Conservation (phyloP, 2,113 vertebrate species). For the Anolis sagrei region DNA sequence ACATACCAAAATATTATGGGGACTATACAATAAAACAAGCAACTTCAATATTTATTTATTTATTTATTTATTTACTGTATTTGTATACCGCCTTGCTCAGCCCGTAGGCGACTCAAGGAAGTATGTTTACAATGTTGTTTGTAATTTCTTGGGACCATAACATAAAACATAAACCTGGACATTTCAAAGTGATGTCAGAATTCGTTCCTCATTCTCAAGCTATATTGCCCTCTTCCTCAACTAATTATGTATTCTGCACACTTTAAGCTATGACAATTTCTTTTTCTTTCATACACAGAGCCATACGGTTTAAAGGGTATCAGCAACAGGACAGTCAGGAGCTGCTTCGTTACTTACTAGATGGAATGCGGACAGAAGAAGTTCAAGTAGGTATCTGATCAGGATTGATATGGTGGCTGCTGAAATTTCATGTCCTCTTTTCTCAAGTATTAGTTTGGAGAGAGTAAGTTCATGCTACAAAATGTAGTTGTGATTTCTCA, state of each 20-base stretch:
- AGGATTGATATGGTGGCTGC: neutral
- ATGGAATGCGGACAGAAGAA: slow-evolving; percentile 95
- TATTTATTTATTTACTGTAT: too few species aligned
- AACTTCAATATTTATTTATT: neutral
- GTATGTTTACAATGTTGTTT: neutral
- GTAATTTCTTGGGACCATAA: neutral
- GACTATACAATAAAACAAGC: neutral
- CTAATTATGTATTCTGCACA: neutral
- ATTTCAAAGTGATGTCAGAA: neutral
- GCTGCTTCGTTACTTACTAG: slow-evolving; percentile 92
- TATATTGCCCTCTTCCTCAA: neutral
- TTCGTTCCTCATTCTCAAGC: neutral
- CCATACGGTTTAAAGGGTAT: slow-evolving; percentile 93
- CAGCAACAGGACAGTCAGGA: slow-evolving; percentile 99
- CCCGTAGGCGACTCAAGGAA: too few species aligned
- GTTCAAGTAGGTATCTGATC: slow-evolving; percentile 77
- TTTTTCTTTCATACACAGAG: slow-evolving; percentile 74
- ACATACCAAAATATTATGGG: neutral
- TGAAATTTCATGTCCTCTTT: neutral
- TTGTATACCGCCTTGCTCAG: too few species aligned
- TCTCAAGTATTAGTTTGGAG: neutral
- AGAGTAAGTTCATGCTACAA: neutral
- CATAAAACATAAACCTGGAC: neutral
- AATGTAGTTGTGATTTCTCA: neutral
- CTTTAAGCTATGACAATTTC: neutral